phyloP scores from a whole-genome alignment of 2,113 vertebrate species.

The Caranx melampygus region DNA sequence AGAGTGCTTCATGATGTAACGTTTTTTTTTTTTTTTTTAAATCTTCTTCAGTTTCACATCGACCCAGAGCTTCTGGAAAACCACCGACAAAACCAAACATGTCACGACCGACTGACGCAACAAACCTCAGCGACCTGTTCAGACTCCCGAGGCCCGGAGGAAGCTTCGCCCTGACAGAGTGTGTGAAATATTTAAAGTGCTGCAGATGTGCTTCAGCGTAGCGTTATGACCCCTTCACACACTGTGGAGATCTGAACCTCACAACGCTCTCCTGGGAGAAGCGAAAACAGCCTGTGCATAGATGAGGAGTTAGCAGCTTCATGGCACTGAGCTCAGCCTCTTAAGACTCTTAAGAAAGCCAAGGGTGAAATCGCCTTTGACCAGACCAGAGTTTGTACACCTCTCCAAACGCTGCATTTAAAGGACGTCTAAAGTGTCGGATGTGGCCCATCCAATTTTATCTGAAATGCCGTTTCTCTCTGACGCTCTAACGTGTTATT shows the following conservation, averaged over 20 bases:
- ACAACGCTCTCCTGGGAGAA: not conserved
- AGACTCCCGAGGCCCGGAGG: not conserved
- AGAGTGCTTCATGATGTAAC: no score
- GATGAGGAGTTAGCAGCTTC: not conserved
- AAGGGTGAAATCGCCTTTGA: not conserved
- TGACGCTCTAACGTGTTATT: constrained; percentile 1
- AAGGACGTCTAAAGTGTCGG: not conserved
- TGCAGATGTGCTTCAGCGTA: constrained; percentile 18
- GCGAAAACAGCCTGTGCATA: not conserved
- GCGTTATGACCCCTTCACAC: constrained; percentile 20
- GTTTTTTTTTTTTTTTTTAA: not conserved
- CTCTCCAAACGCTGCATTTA: not conserved
- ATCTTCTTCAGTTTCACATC: not conserved
- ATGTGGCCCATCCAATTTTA: not conserved
- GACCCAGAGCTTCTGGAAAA: not conserved
- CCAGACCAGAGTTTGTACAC: not conserved
- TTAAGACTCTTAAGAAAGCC: not conserved
- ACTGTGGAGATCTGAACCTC: not conserved
- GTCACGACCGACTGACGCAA: not conserved
- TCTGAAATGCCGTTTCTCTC: not conserved
- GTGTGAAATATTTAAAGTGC: constrained; percentile 17
- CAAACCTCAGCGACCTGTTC: not conserved
- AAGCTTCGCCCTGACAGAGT: not conserved
- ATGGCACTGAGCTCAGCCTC: not conserved
- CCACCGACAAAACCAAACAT: not conserved